Evolutionary conservation across 92 coral and sea anemone species (phyloP).

Genomic region (Pocillopora grandis): DNA sequence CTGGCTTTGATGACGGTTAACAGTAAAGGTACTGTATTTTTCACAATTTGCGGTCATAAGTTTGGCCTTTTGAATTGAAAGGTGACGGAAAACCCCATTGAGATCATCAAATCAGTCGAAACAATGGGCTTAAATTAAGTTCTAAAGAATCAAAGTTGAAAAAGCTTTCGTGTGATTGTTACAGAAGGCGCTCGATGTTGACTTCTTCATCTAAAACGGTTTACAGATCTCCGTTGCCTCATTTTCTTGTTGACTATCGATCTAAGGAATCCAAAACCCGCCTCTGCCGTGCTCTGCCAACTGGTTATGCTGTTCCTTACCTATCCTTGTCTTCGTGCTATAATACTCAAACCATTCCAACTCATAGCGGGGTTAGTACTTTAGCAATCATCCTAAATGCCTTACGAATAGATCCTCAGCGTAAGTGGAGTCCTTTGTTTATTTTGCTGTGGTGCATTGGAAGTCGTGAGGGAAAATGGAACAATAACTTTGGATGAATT

Average conservation of each 20-base stretch:
- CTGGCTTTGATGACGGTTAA: too few relatives aligned
- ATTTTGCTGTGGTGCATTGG: constrained; percentile 84
- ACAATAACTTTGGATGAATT: constrained; percentile 79
- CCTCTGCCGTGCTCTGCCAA: constrained; percentile 66
- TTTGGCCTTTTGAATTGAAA: too few relatives aligned
- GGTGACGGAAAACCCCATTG: too few relatives aligned
- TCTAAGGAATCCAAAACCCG: constrained; percentile 81
- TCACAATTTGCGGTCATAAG: too few relatives aligned
- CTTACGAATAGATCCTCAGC: constrained; percentile 85
- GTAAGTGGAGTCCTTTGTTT: constrained; percentile 87
- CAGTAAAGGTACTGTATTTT: too few relatives aligned
- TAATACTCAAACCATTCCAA: constrained; percentile 81
- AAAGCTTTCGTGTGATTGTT: too few relatives aligned
- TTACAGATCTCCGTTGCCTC: constrained; percentile 69
- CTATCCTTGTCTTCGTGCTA: constrained; percentile 79
- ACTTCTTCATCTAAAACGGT: constrained; percentile 29
- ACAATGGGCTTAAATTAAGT: too few relatives aligned
- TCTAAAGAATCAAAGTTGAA: too few relatives aligned
- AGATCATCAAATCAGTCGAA: too few relatives aligned
- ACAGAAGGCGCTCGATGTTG: neutral
- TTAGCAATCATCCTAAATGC: constrained; percentile 84
- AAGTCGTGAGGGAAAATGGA: constrained; percentile 67
- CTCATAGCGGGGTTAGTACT: constrained; percentile 87
- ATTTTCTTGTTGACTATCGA: constrained; percentile 72
- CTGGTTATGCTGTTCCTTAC: constrained; percentile 74